Evolutionary conservation across 2,797 vertebrate genomes (phyloP), one percentile per base, ranked within the genome.

Genomic region (Otolemur crassicaudatus): DNA sequence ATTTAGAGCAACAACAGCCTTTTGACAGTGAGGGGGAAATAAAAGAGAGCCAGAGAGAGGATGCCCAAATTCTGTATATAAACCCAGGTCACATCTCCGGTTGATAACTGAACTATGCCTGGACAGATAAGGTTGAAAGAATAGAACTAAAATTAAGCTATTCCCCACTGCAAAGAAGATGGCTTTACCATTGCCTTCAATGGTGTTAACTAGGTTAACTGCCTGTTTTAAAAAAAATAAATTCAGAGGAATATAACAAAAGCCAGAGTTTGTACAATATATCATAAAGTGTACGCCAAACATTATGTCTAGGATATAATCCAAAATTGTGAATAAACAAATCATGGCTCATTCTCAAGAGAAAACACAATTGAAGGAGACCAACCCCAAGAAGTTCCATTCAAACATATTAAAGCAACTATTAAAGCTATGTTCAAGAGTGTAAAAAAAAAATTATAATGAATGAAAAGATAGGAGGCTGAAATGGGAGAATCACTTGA

Each of bases 181-280:
- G 13, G 9, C 76, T 56, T 75, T 61, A 22, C 29, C 13, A 17
- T 60, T 75, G 37, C 90, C 31, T 87, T 81, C 67, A 93, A 53
- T 27, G 69, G 82, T 19, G 63, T 77, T 56, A 79, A 89, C 29
- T 73, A 86, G 16, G 58, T 80, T 60, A 81, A 90, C 80, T 67
- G 4, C 43, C 19, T 58, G 8, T 37, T 93, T 89, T 65, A 65
- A 85, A 95, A 95, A 79, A 83, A 25, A 60, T 65, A 16, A 31
- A 63, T 81, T 93, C 29, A 73, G 60, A 90, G 67, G 75, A 93
- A 72, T 27, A 16, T 49, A 85, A 73, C 37, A 93, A 80, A 56
- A 69, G 49, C 17, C 75, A 67, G 19, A 79, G 12, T 61, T 69
- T 69, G 27, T 93, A 9, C 37, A 65, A 56, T 7, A 34, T 23